Base-by-base conservation (phyloP, 2,113 vertebrate genomes). In the Atractosteus spatula region DNA sequence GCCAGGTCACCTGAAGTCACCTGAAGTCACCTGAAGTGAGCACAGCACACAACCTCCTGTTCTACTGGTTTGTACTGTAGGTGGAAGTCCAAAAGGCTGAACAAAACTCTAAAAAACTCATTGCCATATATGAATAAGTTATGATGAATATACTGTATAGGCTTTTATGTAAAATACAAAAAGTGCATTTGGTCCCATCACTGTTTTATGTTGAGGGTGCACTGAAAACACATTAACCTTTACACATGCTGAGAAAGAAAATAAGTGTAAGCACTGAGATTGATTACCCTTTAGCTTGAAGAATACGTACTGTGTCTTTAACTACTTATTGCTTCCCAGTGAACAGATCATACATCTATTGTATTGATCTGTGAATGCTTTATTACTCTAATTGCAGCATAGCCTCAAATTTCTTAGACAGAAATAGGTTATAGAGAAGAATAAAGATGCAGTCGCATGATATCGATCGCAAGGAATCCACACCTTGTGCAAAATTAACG, bases 311-410 rank as follows among this genome's bases (percentile, higher is more conserved):
- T 42, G 62, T 64, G 62, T 64, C 62, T 64, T 64, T 64, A 64
- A 17, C 62, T 64, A 64, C 62, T 64, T 64, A 64, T 64, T 64
- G n/a, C 62, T 64, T 64, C 17, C 41, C 62, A 64, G 62, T 64
- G 62, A 64, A 64, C 62, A 64, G 62, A 64, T 64, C 62, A 64
- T 64, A 64, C 62, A 64, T 64, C 62, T 64, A 64, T 64, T 64
- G 62, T 64, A 64, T 64, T 64, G 62, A 64, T 64, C 62, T 10
- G 7, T 64, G 62, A 64, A 42, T 64, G 62, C 41, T 64, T 64
- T 64, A 64, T 64, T 4, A 64, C 62, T 62, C 61, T 64, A 64
- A 64, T 64, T 64, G 62, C 62, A 41, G 62, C 62, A 64, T 17
- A 64, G 62, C 62, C 17, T 64, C 62, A 64, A 64, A 64, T 64